Evolutionary conservation across 2,797 vertebrate genomes (phyloP).

Genomic region (Sibirionetta formosa): DNA sequence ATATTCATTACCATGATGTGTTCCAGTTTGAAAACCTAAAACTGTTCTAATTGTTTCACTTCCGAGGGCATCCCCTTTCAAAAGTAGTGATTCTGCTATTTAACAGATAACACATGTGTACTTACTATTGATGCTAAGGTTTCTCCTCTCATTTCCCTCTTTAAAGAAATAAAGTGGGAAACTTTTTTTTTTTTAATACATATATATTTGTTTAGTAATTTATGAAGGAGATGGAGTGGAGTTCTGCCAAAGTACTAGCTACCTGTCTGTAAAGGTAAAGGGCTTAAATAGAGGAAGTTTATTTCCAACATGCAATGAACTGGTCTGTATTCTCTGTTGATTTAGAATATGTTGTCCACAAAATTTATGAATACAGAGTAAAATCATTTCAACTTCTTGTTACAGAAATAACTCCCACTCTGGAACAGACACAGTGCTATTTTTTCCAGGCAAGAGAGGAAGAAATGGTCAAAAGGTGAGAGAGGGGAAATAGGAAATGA

Average conservation of each 20-base stretch:
- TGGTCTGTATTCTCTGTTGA: background rate
- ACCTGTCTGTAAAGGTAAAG: background rate
- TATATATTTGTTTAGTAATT: background rate
- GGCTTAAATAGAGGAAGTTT: background rate
- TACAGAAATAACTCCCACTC: slow-evolving; percentile 1
- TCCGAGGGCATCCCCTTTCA: slow-evolving; percentile 65
- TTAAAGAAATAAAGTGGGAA: slow-evolving; percentile 58
- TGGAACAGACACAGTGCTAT: background rate
- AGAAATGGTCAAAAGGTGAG: slow-evolving; percentile 35
- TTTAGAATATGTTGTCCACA: background rate
- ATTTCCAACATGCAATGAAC: background rate
- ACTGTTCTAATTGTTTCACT: slow-evolving; percentile 73
- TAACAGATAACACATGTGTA: slow-evolving; percentile 73
- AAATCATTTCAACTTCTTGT: slow-evolving; percentile 14
- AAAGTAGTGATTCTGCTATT: slow-evolving; percentile 64
- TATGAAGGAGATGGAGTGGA: background rate
- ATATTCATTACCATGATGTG: slow-evolving; percentile 44
- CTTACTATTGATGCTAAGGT: slow-evolving; percentile 45
- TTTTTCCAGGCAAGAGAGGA: slow-evolving; percentile 10
- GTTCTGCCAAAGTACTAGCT: background rate
- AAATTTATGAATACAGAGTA: background rate
- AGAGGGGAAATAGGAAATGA: slow-evolving; percentile 8
- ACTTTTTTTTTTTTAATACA: background rate
- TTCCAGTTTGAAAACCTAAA: slow-evolving; percentile 69
- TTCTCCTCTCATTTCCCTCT: slow-evolving; percentile 26